Evolutionary conservation across 1,140 invertebrate genomes (phyloP).

Genomic region (Propsilocerus akamusi): DNA sequence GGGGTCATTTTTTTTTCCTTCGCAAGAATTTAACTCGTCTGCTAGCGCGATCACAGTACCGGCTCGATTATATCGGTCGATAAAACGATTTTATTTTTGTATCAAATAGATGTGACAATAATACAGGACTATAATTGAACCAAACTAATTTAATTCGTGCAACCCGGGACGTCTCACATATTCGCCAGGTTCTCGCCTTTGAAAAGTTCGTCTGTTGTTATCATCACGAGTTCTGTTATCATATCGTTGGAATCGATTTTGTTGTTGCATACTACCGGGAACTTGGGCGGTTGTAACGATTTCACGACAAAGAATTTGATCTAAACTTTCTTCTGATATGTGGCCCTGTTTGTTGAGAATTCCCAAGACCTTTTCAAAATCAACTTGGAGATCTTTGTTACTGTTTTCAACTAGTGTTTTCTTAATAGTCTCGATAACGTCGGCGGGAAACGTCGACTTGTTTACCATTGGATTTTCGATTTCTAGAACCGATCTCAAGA

Average conservation of each 20-base stretch:
- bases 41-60: too few species aligned
- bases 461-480: slow-evolving; percentile 26
- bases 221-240: neutral
- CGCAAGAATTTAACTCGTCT: too few species aligned
- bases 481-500: slow-evolving; percentile 35
- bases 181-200: neutral
- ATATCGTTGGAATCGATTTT: neutral
- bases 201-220: neutral
- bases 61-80: too few species aligned
- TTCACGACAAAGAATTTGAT: neutral
- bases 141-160: neutral
- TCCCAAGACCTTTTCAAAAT: neutral
- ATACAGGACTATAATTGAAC: too few species aligned
- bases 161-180: neutral
- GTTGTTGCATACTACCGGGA: neutral
- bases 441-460: slow-evolving; percentile 29
- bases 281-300: neutral
- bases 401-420: neutral
- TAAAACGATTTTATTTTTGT: too few species aligned
- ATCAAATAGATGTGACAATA: too few species aligned
- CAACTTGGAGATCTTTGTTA: slow-evolving; percentile 15
- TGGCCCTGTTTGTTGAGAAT: neutral
- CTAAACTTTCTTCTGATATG: neutral
- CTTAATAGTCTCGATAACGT: neutral
- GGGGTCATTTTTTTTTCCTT: too few species aligned